A percentile compares a stretch with the other conserved stretches of the same genome.
Evolutionary conservation across 2,113 vertebrate species (phyloP).

Genomic region (Gadus macrocephalus): DNA sequence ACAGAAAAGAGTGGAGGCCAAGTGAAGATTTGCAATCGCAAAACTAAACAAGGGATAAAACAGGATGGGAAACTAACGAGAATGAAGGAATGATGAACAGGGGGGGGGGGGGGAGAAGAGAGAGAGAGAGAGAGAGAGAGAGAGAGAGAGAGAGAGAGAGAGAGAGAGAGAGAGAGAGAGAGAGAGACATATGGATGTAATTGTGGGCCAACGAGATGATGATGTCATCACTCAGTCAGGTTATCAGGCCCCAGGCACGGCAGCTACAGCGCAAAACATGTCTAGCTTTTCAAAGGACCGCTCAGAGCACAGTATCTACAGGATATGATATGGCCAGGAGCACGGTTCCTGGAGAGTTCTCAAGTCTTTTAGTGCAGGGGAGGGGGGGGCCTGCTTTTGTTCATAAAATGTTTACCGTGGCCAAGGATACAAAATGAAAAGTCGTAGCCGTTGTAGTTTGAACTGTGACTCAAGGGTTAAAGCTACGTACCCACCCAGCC

Average conservation of each 20-base stretch:
- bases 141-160: no score
- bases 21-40: not conserved
- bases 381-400: conserved; percentile 1
- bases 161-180: conserved; percentile 7
- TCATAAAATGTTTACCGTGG: conserved; percentile 28
- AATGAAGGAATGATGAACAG: conserved; percentile 7
- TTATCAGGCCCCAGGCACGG: conserved; percentile 63
- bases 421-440: conserved; percentile 32
- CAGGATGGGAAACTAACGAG: conserved; percentile 3
- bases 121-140: no score
- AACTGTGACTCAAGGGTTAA: conserved; percentile 37
- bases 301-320: conserved; percentile 13
- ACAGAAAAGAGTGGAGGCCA: conserved; percentile 1
- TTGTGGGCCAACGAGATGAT: conserved; percentile 58
- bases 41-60: conserved; percentile 11
- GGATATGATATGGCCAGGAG: conserved; percentile 1
- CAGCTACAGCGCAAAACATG: conserved; percentile 53
- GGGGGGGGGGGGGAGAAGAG: not conserved
- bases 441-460: conserved; percentile 25
- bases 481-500: conserved; percentile 1
- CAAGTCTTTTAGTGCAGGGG: not conserved
- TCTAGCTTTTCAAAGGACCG: conserved; percentile 34
- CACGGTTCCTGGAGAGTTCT: conserved; percentile 11
- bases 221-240: conserved; percentile 67
- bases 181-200: conserved; percentile 62